Base-by-base conservation (phyloP, 2,113 vertebrate species). In the Ciconia stormi region DNA sequence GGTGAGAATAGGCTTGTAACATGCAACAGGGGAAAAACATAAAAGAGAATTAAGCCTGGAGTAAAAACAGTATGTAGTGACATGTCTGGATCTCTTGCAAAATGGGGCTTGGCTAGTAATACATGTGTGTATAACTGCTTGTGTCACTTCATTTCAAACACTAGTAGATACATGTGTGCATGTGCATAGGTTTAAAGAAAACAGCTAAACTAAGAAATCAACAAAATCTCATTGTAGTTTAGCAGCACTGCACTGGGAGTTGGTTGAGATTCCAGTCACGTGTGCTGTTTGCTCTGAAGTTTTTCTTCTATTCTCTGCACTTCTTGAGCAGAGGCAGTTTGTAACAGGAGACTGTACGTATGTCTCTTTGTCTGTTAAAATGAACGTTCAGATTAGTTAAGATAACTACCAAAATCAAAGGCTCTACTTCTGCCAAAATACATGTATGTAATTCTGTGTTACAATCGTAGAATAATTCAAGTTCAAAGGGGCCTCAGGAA, bases 91-190 rank as follows among this genome's bases (percentile, higher is more conserved):
- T 78, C 10, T 11, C 12, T 80, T 76, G 32, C 27, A 40, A 40
- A 89, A 67, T 13, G 34, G 3, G 18, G 58, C 16, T 11, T 71
- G 62, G 5, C 10, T 79, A 62, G n/a, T 63, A 66, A n/a, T 38
- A n/a, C 0, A 0, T 15, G 6, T 53, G 11, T 56, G 5, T 38
- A 4, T 21, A 74, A 42, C 10, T 81, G 23, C 4, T 17, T 38
- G 14, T 34, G 13, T 30, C 14, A 17, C 47, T 83, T 42, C 5
- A 32, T 78, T 88, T 78, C 40, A 58, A 56, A 61, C 11, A 7
- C 38, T 10, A 8, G 21, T 7, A 59, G 58, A 2, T n/a, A 10
- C 2, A 9, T 12, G 9, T 42, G 13, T 42, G 4, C 7, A 4
- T 26, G 3, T 34, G 18, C 1, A 0, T 22, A 29, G 15, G 14